These are phyloP conservation scores for Sitta carolinensis DNA, from an alignment of 2,797 vertebrate genomes.

Conservation along the genomic window DNA sequence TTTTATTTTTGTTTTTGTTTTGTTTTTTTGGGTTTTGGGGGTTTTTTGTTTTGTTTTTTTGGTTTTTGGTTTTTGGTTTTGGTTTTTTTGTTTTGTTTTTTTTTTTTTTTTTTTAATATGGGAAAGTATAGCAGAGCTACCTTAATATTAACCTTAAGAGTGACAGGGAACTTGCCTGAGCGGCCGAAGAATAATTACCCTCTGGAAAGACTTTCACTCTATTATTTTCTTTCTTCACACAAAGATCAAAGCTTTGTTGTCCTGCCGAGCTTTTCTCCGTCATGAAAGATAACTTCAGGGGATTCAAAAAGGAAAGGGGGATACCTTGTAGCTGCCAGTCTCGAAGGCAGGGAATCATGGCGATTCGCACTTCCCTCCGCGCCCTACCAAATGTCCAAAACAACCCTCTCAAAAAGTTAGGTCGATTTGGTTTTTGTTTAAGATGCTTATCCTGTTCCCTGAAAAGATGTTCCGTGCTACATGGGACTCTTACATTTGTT, in stretches of 20 bases:
- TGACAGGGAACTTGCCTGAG: slow-evolving; percentile 66
- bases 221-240: slow-evolving; percentile 57
- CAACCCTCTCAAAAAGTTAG: neutral
- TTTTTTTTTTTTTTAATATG: slow-evolving; percentile 52
- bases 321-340: slow-evolving; percentile 3
- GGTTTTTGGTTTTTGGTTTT: neutral
- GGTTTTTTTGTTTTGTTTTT: slow-evolving; percentile 3
- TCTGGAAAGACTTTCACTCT: slow-evolving; percentile 73
- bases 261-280: slow-evolving; percentile 66
- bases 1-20: neutral
- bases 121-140: slow-evolving; percentile 76
- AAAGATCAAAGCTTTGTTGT: slow-evolving; percentile 73
- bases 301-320: neutral
- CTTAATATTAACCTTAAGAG: slow-evolving; percentile 78
- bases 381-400: neutral
- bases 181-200: slow-evolving; percentile 78
- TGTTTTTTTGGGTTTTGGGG: neutral
- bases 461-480: neutral
- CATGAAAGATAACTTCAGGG: slow-evolving; percentile 67
- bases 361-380: neutral
- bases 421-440: slow-evolving; percentile 9
- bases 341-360: neutral
- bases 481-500: neutral
- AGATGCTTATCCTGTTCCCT: neutral
- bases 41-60: neutral